A percentile compares a stretch with the other conserved stretches of the same genome.
phyloP scores from a whole-genome alignment of 1,140 invertebrate species.

The Ectropis grisescens region DNA sequence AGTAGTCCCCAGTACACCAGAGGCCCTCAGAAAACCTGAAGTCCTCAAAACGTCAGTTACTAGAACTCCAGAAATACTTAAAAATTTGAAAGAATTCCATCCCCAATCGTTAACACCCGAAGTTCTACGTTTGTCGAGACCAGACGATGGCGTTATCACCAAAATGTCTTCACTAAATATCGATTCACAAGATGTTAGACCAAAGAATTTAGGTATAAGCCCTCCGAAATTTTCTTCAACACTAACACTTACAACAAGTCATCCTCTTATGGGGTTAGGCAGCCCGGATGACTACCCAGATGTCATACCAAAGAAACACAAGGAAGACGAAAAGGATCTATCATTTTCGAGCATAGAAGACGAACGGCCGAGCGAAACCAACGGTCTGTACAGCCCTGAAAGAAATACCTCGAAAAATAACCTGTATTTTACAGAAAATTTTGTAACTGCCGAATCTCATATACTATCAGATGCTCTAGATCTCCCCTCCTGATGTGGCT shows the following conservation, averaged over 20 bases:
- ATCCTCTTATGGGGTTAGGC: slow-evolving; percentile 42
- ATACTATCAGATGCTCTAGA: slow-evolving; percentile 30
- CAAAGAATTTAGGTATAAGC: slow-evolving; percentile 32
- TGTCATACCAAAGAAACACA: slow-evolving; percentile 41
- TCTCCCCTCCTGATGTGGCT: slow-evolving; percentile 28
- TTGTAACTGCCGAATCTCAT: slow-evolving; percentile 35
- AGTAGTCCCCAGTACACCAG: too few species aligned
- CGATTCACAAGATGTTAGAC: slow-evolving; percentile 10
- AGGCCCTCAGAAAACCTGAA: too few species aligned
- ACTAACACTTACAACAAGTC: slow-evolving; percentile 38
- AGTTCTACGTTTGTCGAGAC: slow-evolving; percentile 14
- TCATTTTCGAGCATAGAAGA: slow-evolving; percentile 52
- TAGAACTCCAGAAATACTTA: too few species aligned
- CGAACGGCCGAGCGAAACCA: slow-evolving; percentile 23
- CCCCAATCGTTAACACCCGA: too few species aligned
- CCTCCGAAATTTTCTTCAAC: slow-evolving; percentile 40
- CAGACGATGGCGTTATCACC: slow-evolving; percentile 29
- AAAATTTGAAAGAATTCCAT: too few species aligned
- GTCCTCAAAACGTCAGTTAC: too few species aligned
- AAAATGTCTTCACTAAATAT: slow-evolving; percentile 35
- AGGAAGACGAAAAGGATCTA: slow-evolving; percentile 46
- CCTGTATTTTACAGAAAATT: slow-evolving; percentile 45
- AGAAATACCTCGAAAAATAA: slow-evolving; percentile 55
- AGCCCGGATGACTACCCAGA: slow-evolving; percentile 54
- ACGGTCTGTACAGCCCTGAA: slow-evolving; percentile 42